Percentiles rank a stretch among this genome's conserved stretches.
These are phyloP conservation scores for Branchipolynoe longqiensis DNA, from an alignment of 2,888 invertebrate genomes.

Conservation along the genomic window DNA sequence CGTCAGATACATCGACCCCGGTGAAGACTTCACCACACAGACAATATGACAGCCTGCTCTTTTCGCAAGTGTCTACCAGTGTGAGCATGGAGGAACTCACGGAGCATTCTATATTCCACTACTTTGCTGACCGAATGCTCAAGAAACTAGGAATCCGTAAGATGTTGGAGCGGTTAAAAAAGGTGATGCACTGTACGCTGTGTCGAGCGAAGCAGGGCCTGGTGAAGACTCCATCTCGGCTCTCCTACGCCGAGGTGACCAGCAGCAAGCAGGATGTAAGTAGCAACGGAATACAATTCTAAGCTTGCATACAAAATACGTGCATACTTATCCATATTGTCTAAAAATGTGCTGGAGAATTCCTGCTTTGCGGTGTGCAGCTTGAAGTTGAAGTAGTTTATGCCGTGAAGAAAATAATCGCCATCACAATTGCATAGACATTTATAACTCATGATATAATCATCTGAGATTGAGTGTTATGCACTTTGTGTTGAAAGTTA, in stretches of 20 bases:
- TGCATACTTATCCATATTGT: no score
- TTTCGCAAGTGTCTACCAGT: constrained; percentile 76
- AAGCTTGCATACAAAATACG: no score
- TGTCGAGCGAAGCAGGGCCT: constrained; percentile 77
- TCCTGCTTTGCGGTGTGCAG: no score
- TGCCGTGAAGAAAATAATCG: no score
- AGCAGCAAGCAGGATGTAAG: constrained; percentile 55
- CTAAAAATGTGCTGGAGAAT: no score
- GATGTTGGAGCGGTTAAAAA: constrained; percentile 89
- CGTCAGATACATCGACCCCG: constrained; percentile 70
- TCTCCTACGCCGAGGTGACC: constrained; percentile 26
- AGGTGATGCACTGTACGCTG: constrained; percentile 79
- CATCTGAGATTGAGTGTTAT: no score
- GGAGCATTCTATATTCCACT: constrained; percentile 82
- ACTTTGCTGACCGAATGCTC: constrained; percentile 92
- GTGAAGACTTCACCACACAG: constrained; percentile 7
- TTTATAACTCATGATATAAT: no score
- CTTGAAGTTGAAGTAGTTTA: no score
- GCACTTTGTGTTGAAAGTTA: no score
- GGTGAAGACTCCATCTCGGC: constrained; percentile 68
- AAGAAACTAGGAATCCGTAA: constrained; percentile 90
- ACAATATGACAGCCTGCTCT: constrained; percentile 61
- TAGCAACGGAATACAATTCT: not conserved
- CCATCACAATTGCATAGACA: no score
- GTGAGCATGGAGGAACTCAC: constrained; percentile 75